A percentile compares a stretch with the other conserved stretches of the same genome.
Conservation (phyloP, 2,888 invertebrate species). For the Nysson spinosus region DNA sequence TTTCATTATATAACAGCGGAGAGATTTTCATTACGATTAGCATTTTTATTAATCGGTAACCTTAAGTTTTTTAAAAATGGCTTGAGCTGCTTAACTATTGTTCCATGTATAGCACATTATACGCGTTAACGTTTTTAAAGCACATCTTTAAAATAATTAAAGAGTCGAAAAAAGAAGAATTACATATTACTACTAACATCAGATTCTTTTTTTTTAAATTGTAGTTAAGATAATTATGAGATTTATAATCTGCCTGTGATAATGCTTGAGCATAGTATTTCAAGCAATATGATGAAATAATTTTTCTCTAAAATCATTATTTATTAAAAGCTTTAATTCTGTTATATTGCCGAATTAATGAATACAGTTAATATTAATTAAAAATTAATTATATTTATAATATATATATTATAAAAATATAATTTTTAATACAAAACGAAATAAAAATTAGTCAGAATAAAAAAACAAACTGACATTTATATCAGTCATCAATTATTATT, state of each 20-base stretch:
- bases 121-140: slow-evolving; percentile 7
- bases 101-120: slow-evolving; percentile 9
- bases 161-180: not conserved
- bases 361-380: slow-evolving; percentile 9
- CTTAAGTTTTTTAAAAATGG: slow-evolving; percentile 38
- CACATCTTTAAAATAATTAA: not conserved
- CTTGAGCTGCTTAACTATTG: not conserved
- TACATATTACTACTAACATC: slow-evolving; percentile 6
- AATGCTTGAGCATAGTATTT: not conserved
- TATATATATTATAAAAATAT: not conserved
- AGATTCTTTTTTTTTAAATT: slow-evolving; percentile 12
- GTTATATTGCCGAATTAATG: too few species aligned
- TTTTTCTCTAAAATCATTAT: not conserved
- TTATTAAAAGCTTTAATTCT: too few species aligned
- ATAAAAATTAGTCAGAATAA: too few species aligned
- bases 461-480: too few species aligned
- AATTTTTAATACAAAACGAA: not conserved
- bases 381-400: slow-evolving; percentile 15
- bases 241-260: slow-evolving; percentile 11
- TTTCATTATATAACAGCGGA: slow-evolving; percentile 31
- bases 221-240: slow-evolving; percentile 11
- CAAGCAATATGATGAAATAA: not conserved
- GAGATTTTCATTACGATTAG: slow-evolving; percentile 20
- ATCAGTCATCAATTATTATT: too few species aligned
- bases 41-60: slow-evolving; percentile 44